phyloP scores from a whole-genome alignment of 2,888 invertebrate genomes.

The Cheilosia variabilis region DNA sequence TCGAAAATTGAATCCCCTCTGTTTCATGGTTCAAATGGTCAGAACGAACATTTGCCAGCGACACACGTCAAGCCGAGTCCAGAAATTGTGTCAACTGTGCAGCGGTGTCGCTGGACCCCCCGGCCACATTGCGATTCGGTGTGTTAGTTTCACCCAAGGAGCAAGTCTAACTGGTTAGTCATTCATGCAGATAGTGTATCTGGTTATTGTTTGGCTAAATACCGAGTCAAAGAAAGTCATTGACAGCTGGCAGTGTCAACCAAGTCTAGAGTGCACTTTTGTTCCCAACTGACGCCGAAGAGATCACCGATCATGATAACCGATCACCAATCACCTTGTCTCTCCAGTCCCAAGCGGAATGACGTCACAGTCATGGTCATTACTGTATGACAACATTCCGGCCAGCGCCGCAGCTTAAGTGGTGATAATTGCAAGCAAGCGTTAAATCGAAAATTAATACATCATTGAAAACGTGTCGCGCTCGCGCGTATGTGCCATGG shows the following conservation, averaged over 20 bases:
- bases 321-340: background rate
- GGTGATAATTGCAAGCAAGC: constrained; percentile 32
- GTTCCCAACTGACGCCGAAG: background rate
- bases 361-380: constrained; percentile 55
- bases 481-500: background rate
- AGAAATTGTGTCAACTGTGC: constrained; percentile 60
- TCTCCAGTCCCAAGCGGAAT: constrained; percentile 5
- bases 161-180: constrained; percentile 70
- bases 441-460: constrained; percentile 42
- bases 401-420: constrained; percentile 21
- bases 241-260: constrained; percentile 40
- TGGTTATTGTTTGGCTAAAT: constrained; percentile 33
- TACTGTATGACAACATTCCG: background rate
- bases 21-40: constrained; percentile 57
- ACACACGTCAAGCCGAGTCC: constrained; percentile 25
- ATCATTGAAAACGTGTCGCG: constrained; percentile 23
- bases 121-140: constrained; percentile 12
- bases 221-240: background rate
- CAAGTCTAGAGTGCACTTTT: background rate
- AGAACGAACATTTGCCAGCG: constrained; percentile 36
- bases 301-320: constrained; percentile 17
- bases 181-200: constrained; percentile 41
- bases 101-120: constrained; percentile 12
- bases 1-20: constrained; percentile 6
- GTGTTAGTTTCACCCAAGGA: constrained; percentile 49